phyloP scores from a whole-genome alignment of 2,113 vertebrate genomes.

The Leptocoma aspasia region DNA sequence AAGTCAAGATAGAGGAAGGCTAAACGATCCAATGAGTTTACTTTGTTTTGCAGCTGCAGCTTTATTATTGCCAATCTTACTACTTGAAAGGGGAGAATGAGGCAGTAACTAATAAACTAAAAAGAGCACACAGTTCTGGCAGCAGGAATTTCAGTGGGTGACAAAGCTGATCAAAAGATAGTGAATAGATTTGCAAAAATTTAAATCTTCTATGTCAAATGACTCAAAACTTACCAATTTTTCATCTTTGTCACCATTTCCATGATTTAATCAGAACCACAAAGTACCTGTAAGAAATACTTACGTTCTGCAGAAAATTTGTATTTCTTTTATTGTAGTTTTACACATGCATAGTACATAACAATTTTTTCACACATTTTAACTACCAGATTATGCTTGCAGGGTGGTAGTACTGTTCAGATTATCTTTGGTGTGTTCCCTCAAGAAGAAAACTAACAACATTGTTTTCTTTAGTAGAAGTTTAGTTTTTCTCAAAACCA shows the following conservation, averaged over 20 bases:
- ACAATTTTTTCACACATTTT: background rate
- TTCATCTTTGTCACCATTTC: background rate
- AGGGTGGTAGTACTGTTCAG: background rate
- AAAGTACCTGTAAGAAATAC: background rate
- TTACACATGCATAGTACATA: background rate
- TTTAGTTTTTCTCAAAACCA: background rate
- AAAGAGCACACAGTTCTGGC: background rate
- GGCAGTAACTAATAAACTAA: background rate
- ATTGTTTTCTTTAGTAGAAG: background rate
- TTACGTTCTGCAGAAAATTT: background rate
- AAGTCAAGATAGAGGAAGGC: background rate
- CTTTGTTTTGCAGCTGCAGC: background rate
- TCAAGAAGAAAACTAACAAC: background rate
- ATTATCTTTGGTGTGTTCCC: background rate
- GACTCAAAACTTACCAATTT: background rate
- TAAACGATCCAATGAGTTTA: background rate
- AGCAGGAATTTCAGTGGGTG: background rate
- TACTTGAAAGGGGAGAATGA: background rate
- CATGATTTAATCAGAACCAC: background rate
- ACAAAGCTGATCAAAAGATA: slow-evolving; percentile 1
- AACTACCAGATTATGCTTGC: background rate
- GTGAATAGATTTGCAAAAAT: background rate
- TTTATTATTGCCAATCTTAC: background rate
- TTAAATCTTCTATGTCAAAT: background rate
- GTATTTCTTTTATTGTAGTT: background rate